Evolutionary conservation across 2,797 vertebrate species (phyloP), one percentile per base, ranked within the genome.

Genomic region (Vireo griseus): DNA sequence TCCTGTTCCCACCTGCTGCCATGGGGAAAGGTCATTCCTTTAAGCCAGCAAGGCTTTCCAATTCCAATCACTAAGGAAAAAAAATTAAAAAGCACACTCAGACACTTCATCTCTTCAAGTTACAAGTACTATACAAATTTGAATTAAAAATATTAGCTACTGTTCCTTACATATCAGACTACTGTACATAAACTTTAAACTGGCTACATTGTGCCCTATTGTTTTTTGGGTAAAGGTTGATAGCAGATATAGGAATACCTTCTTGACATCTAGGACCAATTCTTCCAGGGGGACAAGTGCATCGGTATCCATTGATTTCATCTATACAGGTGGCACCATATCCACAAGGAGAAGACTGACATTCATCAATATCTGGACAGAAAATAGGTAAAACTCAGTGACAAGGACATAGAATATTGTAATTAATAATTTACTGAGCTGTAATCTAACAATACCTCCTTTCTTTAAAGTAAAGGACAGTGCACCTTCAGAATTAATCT

Each of bases 311-410:
- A 0, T 99, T 98, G 96, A 99, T 99, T 92, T 99, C 98, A 35
- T 99, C 99, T 94, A 99, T 96, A 81, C 99, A 99, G 22, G 99
- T 99, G 25, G 99, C 98, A 65, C 99, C 99, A 5, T 98, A 98
- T 2, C 98, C 98, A 31, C 99, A 99, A 5, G 99, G 99, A 3
- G 99, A 99, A 7, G 99, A 99, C 97, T 99, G 99, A 92, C 99
- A 99, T 97, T 99, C 99, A 21, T 99, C 99, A 6, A 99, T 98
- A 96, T 99, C 99, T 99, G 91, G 25, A 21, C 4, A 80, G 31
- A 90, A 91, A 93, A 77, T 1, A 73, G 65, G 67, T 59, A 65
- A 81, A 77, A 71, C 17, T 96, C 68, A 96, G 44, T 26, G 20
- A 15, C 22, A 79, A 58, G n/a, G n/a, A 68, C 25, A 45, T 1